Base-by-base conservation (phyloP, 2,888 invertebrate species). In the Linnaemya tessellans region DNA sequence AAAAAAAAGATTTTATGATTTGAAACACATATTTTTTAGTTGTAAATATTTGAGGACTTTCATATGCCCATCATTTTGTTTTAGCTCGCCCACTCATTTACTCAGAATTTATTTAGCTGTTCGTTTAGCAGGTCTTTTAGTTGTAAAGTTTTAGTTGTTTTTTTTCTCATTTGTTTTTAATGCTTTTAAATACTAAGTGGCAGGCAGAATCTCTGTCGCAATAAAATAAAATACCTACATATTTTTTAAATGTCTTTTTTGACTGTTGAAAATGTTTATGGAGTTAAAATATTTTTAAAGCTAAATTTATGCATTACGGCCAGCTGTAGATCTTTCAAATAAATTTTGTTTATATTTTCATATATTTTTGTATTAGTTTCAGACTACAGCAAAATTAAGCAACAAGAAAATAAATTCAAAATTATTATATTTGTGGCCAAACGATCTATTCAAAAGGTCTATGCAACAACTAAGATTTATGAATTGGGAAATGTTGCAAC, bases 61-160 rank as follows among this genome's bases (percentile, higher is more conserved):
- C 70, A 79, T 71, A 54, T 25, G 41, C 46, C 20, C 35, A 67
- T 75, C 64, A 75, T 54, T 68, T n/a, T n/a, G n/a, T n/a, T 49
- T n/a, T 25, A 38, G 60, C 67, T 74, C 84, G 70, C 70, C 30
- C 77, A 56, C 46, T 82, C 35, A 25, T 20, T 70, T 35, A 3
- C 0, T 43, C 25, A 15, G 1, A 60, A 41, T 68, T 67, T 49
- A 38, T 77, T 77, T 41, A 49, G 77, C 71, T 79, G n/a, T 62
- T 54, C 68, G 58, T 68, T 73, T 74, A 65, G 49, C 84, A 77
- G 41, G 25, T 78, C 41, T 22, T 22, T 13, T 51, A 15, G 38
- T 30, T 80, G 3, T 62, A 68, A 43, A 67, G 54, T 73, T 65
- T 80, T 58, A 58, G 51, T 70, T 60, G 60, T 30, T 75, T 78